Percentiles rank a stretch among this genome's conserved stretches.
Evolutionary conservation across 2,888 invertebrate species (phyloP).

Genomic region (Nephrotoma flavescens): DNA sequence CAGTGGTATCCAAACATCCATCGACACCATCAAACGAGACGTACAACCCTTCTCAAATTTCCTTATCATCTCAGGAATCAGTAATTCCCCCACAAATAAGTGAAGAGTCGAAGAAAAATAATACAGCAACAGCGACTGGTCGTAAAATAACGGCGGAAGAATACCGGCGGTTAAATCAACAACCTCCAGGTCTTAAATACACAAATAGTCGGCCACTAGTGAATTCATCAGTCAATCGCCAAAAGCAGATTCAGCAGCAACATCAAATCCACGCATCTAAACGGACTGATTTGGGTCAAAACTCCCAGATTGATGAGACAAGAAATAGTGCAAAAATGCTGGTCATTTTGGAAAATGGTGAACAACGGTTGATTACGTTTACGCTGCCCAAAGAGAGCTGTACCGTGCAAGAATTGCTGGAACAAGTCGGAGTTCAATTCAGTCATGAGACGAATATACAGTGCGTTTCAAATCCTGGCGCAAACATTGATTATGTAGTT

Average conservation of each 20-base stretch:
- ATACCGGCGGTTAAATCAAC: constrained; percentile 25
- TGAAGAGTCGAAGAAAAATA: constrained; percentile 29
- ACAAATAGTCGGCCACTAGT: not conserved
- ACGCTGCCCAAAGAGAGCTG: constrained; percentile 69
- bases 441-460: constrained; percentile 55
- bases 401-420: constrained; percentile 65
- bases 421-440: constrained; percentile 58
- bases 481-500: constrained; percentile 67
- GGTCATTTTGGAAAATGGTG: constrained; percentile 59
- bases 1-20: constrained; percentile 27
- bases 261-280: not conserved
- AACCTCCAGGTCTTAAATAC: not conserved
- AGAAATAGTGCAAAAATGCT: constrained; percentile 56
- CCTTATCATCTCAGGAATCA: constrained; percentile 24
- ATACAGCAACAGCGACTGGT: constrained; percentile 32
- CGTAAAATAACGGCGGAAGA: constrained; percentile 36
- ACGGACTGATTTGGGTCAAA: not conserved
- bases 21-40: not conserved
- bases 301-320: not conserved
- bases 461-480: constrained; percentile 55
- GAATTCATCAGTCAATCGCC: not conserved
- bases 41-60: not conserved
- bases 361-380: constrained; percentile 68
- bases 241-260: constrained; percentile 1
- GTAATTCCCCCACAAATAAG: not conserved